Conservation (phyloP, 2,797 vertebrate species). For the Phoeniculus purpureus region DNA sequence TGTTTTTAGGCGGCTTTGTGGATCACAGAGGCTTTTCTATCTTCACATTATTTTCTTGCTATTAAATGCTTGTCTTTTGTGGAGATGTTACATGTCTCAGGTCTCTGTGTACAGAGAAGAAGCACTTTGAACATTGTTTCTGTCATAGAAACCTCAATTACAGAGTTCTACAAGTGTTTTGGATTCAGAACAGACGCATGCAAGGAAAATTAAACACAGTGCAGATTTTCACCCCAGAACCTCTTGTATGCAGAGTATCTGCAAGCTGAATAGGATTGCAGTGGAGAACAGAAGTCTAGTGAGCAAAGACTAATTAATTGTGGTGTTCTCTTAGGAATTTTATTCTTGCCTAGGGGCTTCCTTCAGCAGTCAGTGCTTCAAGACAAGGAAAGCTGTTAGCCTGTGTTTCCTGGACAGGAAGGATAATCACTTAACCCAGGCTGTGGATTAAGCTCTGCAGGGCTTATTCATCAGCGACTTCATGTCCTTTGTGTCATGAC, state of each 20-base stretch:
- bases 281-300: not conserved
- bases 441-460: not conserved
- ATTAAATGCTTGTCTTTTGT: not conserved
- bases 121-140: not conserved
- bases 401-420: not conserved
- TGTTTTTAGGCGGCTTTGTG: not conserved
- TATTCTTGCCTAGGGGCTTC: not conserved
- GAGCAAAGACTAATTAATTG: not conserved
- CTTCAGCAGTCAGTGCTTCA: not conserved
- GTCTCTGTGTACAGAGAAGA: not conserved
- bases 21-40: not conserved
- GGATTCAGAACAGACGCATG: not conserved
- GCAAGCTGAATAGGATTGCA: not conserved
- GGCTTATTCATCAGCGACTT: not conserved
- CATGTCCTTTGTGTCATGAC: not conserved
- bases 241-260: fast-evolving
- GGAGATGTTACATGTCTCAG: not conserved
- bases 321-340: not conserved
- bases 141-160: not conserved
- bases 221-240: not conserved
- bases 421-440: not conserved
- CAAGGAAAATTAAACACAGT: not conserved
- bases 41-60: not conserved
- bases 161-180: not conserved
- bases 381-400: not conserved